Evolutionary conservation across 2,797 vertebrate genomes (phyloP).

Genomic region (Scyliorhinus canicula): DNA sequence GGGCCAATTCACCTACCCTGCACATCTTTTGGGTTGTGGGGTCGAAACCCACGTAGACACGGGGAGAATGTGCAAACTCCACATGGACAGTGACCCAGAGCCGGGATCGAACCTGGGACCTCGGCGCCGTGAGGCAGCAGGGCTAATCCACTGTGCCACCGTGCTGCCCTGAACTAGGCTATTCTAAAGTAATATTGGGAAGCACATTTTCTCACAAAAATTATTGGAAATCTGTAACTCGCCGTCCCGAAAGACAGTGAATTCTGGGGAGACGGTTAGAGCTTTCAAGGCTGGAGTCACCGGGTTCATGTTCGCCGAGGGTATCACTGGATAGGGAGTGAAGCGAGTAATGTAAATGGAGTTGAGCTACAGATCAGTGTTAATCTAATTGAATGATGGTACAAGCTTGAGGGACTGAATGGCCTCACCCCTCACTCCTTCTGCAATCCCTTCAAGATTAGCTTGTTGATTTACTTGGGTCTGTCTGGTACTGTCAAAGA

Average conservation of each 20-base stretch:
- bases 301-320: not conserved
- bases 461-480: not conserved
- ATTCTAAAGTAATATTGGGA: not conserved
- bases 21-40: too few relatives aligned
- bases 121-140: too few relatives aligned
- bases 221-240: not conserved
- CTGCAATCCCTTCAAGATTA: not conserved
- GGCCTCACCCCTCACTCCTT: not conserved
- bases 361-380: not conserved
- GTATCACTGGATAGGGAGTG: not conserved
- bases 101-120: too few relatives aligned
- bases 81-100: too few relatives aligned
- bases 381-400: not conserved
- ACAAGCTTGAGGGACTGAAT: not conserved
- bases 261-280: not conserved
- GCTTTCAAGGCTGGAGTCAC: not conserved
- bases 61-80: too few relatives aligned
- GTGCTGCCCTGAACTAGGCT: too few relatives aligned
- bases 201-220: not conserved
- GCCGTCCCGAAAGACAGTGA: not conserved
- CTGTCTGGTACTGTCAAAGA: not conserved
- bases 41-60: too few relatives aligned
- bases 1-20: too few relatives aligned
- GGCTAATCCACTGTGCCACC: too few relatives aligned
- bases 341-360: not conserved